Base-by-base conservation (phyloP, 2,797 vertebrate species). In the Acrossocheilus wenchowensis region DNA sequence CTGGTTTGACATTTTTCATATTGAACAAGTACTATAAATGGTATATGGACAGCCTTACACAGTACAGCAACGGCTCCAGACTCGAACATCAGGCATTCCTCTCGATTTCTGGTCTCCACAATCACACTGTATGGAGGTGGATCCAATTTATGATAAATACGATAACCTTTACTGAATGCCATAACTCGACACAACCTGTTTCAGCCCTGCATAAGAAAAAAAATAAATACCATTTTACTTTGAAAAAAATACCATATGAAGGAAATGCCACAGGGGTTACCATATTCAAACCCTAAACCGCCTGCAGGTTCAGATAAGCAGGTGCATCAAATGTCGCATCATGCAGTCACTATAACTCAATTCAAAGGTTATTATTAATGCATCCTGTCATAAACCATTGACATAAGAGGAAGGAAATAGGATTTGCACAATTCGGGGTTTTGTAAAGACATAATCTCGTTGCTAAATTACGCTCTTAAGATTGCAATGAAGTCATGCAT, bases 81-180 rank as follows among this genome's bases (percentile, higher is more conserved):
- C 90, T 99, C 98, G 87, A 99, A 99, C 97, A 99, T 96, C 87
- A 99, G 97, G 89, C 98, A 98, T 93, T 99, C 98, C 62, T 99
- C 98, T 89, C 96, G 96, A 91, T 95, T 95, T 90, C 98, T 95
- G 2, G 97, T 96, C 94, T 99, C 98, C 92, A 99, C 98, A 9
- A 99, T 96, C 89, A 99, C 96, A 82, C 98, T 99, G 95, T 99
- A 99, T 52, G 98, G 97, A 30, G 97, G 96, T 0, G 98, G 97
- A 88, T 99, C 98, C 95, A 98, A 91, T 93, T 99, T 99, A 95
- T 99, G 98, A 93, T 97, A 98, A 93, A 99, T 96, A 48, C 98
- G 96, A 92, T 97, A 99, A 91, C 98, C 98, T 95, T 99, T 99
- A 93, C 98, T 99, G 95, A 99, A 99, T 91, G 98, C 98, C 98